phyloP scores from a whole-genome alignment of 2,113 vertebrate species.

The Progne subis region DNA sequence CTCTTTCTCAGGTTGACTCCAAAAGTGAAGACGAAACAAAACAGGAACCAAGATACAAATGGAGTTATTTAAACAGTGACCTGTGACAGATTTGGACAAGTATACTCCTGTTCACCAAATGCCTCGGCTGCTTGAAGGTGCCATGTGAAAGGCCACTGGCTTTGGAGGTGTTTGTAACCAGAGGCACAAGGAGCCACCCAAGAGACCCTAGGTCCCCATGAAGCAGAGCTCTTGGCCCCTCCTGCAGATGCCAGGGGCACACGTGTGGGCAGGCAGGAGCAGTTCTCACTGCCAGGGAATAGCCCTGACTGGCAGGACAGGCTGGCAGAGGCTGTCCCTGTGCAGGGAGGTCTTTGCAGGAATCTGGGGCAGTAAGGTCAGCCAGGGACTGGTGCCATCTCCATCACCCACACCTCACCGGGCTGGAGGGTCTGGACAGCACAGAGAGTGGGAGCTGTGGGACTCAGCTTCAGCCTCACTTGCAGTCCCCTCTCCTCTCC shows the following conservation, averaged over 20 bases:
- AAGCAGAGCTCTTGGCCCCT: neutral
- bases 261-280: fast-evolving
- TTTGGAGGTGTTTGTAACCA: neutral
- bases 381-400: neutral
- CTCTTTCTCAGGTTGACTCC: neutral
- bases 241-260: neutral
- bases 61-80: neutral
- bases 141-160: neutral
- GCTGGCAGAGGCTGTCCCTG: neutral
- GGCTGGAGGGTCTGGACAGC: neutral
- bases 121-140: neutral
- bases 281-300: neutral
- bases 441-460: fast-evolving
- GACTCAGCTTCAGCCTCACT: neutral
- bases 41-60: neutral
- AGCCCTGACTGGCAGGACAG: neutral
- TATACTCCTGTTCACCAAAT: neutral
- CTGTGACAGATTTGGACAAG: neutral
- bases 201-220: neutral
- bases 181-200: neutral
- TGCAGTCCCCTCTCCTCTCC: neutral
- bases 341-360: neutral
- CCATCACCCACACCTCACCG: neutral
- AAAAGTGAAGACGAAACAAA: neutral
- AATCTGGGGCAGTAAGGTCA: neutral